Evolutionary conservation across 2,797 vertebrate species (phyloP), one percentile per base, ranked within the genome.

Genomic region (Acipenser transmontanus): DNA sequence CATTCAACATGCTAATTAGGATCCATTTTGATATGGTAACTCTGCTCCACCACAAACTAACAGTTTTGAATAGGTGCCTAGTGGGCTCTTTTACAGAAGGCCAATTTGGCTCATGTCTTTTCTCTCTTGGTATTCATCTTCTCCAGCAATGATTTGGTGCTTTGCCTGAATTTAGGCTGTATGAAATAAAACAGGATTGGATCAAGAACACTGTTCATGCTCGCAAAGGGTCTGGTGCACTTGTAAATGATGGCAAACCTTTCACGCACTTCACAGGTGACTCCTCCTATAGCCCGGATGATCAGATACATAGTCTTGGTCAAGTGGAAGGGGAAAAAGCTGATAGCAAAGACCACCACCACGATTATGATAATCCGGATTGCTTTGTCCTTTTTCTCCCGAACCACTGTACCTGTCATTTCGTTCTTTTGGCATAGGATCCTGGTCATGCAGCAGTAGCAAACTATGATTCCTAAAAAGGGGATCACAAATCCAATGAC

Each of bases 151-250:
- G 76, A 84, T 0, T 81, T 87, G 0, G 95, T 95, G 77, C 89
- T 91, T 69, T 62, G 80, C 0, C 93, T 90, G 70, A 96, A 93
- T 67, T 89, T 93, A 59, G 91, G 87, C 63, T 95, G 90, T 0
- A 94, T 98, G 80, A 98, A 98, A 78, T 98, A 98, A 82, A 99
- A 99, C 67, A 98, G 89, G 72, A 99, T 95, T 11, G 97, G 97
- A 67, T 99, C 97, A 0, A 99, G 84, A 6, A 98, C 91, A 0
- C 96, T 97, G 86, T 99, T 99, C 91, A 94, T 93, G 74, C 96
- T 99, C 78, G 97, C 97, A 0, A 99, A 98, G 0, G 96, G 96
- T 70, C 97, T 78, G 0, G 93, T 99, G 82, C 92, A 86, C 78
- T 99, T 99, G 72, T 98, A 99, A 69, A 94, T 82, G 0, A 95